Base-by-base conservation (phyloP, 2,113 vertebrate species). In the Fregata magnificens region DNA sequence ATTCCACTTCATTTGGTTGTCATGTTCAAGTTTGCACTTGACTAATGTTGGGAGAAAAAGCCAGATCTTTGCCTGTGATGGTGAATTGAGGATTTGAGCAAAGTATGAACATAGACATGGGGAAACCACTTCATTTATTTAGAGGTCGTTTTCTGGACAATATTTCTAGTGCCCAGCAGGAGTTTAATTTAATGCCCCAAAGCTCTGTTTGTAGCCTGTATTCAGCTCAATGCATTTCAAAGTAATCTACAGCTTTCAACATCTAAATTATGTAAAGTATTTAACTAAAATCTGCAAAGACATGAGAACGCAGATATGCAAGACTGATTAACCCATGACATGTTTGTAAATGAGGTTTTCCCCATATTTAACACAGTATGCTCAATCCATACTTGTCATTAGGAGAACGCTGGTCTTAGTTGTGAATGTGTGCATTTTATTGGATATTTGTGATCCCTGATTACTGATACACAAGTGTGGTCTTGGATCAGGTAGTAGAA, bases 71-170 rank as follows among this genome's bases (percentile, higher is more conserved):
- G 25, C 56, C 82, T 83, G 44, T 79, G 42, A 88, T 55, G 53
- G 47, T 31, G 50, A 95, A 69, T 24, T 53, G 36, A 42, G 7
- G 16, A 84, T 96, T 85, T 93, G 66, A 95, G 77, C 13, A 76
- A 86, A 82, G 16, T 49, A 86, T 77, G 52, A 63, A 83, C 74
- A 70, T 5, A 94, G 71, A 73, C 65, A 85, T 58, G 93, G 61
- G 72, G 70, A 97, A 96, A 97, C 40, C 9, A 42, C 47, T 96
- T 78, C 47, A 95, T 93, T 91, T 96, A 86, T 85, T 87, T 94
- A 86, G 62, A 97, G 77, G 42, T 95, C 52, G 84, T 93, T 90
- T 95, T 97, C 87, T 96, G 82, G 70, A 86, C 56, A 71, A 26
- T 81, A 83, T 95, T 91, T 89, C 61, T 78, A 93, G 20, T 31